A percentile compares a stretch with the other conserved stretches of the same genome.
These are phyloP conservation scores for Phoebastria nigripes DNA, from an alignment of 2,797 vertebrate species.

Conservation along the genomic window DNA sequence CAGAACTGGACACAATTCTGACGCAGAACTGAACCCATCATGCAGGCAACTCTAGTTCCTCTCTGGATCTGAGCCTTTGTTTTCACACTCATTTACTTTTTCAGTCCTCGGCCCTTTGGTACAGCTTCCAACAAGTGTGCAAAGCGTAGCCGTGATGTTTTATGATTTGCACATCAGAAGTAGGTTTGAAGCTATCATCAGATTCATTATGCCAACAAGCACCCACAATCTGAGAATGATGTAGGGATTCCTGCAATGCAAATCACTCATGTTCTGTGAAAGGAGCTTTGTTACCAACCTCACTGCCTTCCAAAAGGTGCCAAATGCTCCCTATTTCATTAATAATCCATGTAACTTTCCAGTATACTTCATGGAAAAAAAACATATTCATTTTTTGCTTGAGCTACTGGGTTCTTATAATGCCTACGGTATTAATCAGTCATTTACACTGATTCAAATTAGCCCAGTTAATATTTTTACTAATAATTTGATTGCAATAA, in stretches of 20 bases:
- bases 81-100: neutral
- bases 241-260: neutral
- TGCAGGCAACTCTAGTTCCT: neutral
- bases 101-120: neutral
- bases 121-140: neutral
- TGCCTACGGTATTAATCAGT: neutral
- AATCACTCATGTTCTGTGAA: neutral
- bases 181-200: neutral
- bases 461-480: conserved; percentile 1
- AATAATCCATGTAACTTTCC: neutral
- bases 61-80: neutral
- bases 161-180: neutral
- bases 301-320: neutral
- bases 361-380: neutral
- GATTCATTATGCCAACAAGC: neutral
- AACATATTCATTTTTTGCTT: neutral
- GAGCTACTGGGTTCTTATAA: neutral
- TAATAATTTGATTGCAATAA: conserved; percentile 22
- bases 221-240: neutral
- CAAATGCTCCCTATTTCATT: neutral
- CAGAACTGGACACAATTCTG: neutral
- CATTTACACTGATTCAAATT: conserved; percentile 11
- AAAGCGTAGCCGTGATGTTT: neutral
- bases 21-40: neutral
- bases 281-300: neutral